A percentile compares a stretch with the other conserved stretches of the same genome.
Evolutionary conservation across 2,888 invertebrate genomes (phyloP).

Genomic region (Lutraria lutraria): DNA sequence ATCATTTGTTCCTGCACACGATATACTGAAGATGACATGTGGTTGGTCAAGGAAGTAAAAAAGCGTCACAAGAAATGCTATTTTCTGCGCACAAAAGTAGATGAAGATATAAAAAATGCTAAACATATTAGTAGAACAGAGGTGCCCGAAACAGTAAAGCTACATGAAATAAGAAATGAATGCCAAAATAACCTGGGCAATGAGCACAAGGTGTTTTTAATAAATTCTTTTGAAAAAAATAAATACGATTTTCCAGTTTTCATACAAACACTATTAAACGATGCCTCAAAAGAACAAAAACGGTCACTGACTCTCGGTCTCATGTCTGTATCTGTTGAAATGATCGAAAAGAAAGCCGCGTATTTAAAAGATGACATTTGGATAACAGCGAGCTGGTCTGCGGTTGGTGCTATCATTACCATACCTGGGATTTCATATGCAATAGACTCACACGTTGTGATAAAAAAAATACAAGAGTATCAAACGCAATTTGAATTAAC

Average conservation of each 20-base stretch:
- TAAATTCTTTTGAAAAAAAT: neutral
- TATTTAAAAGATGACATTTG: neutral
- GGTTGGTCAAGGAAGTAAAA: neutral
- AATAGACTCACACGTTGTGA: neutral
- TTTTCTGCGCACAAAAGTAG: slow-evolving; percentile 12
- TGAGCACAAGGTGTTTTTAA: neutral
- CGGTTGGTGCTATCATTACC: neutral
- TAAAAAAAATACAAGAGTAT: neutral
- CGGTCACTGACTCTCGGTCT: neutral
- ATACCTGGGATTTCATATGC: neutral
- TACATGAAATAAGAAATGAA: neutral
- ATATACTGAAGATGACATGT: slow-evolving; percentile 1
- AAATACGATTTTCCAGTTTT: neutral
- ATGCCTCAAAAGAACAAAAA: neutral
- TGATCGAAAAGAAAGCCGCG: neutral
- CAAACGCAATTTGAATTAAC: neutral
- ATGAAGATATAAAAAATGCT: neutral
- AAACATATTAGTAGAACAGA: too few species aligned
- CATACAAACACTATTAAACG: neutral
- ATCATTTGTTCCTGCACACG: neutral
- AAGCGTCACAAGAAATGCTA: neutral
- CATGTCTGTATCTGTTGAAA: neutral
- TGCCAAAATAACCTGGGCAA: neutral
- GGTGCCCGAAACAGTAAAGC: neutral
- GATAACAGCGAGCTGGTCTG: neutral